Evolutionary conservation across 2,797 vertebrate species (phyloP), one percentile per base, ranked within the genome.

Genomic region (Caiman crocodilus): DNA sequence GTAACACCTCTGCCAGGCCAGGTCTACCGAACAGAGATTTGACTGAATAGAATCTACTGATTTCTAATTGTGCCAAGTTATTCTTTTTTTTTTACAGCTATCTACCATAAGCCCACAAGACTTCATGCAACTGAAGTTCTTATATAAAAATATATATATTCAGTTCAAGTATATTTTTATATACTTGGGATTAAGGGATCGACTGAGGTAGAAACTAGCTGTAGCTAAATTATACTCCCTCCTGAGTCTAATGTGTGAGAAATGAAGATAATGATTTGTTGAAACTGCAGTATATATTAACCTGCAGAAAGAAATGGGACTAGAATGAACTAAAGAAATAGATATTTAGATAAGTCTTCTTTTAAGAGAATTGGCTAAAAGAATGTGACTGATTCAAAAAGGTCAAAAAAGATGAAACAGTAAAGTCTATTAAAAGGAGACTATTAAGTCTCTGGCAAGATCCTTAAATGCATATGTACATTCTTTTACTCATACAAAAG

Each of bases 1-100:
- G 81, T 74, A 91, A 90, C 63, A 42, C 50, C 93, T 86, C 59
- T 87, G 2, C 76, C 95, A 87, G 63, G 94, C 60, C 7, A n/a
- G 0, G 85, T 90, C 91, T 84, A 87, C 67, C 87, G 23, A 81
- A 18, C 83, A 82, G 67, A 88, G 35, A 18, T 82, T 88, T 88
- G 10, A 10, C 42, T 50, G 42, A 42, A 42, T 42, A 42, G 42
- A 42, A 42, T 42, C 42, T 42, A 42, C 42, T 42, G 42, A 50
- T 1, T 50, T 50, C 26, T 76, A 89, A 71, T 88, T 75, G 59
- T 93, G 75, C 75, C 88, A 64, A 90, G 83, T 87, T 79, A 35
- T 71, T 76, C 69, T 7, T 69, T 67, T 14, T 14, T 28, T 91
- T 59, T 85, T 85, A 67, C 77, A 35, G 10, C 11, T 67, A 87